Evolutionary conservation across 2,797 vertebrate genomes (phyloP).

Genomic region (Melanotaenia trifasciata): DNA sequence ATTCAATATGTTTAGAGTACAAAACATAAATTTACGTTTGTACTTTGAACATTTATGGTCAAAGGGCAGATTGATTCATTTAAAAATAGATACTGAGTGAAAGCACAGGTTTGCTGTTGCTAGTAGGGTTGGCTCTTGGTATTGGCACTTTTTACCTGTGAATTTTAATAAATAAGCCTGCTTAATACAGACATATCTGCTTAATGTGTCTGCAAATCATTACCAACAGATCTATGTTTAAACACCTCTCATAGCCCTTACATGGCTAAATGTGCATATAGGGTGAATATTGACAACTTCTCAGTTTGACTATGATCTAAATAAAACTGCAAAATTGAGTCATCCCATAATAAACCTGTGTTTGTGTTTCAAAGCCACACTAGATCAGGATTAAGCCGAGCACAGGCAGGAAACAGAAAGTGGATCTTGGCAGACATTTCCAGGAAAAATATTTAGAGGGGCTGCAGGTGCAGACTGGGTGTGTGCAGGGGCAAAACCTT

Average conservation of each 20-base stretch:
- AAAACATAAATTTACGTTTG: background rate
- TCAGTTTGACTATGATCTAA: too few relatives aligned
- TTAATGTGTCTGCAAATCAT: background rate
- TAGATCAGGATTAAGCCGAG: slow-evolving; percentile 29
- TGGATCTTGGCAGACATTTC: slow-evolving; percentile 46
- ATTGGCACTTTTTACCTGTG: background rate
- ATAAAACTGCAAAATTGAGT: background rate
- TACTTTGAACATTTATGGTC: background rate
- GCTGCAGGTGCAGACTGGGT: slow-evolving; percentile 61
- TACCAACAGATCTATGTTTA: background rate
- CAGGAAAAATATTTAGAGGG: slow-evolving; percentile 35
- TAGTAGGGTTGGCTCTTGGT: background rate
- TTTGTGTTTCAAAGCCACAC: slow-evolving; percentile 19
- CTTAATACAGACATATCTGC: background rate
- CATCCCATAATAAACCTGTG: background rate
- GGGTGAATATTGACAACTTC: too few relatives aligned
- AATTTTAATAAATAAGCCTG: background rate
- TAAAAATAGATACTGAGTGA: background rate
- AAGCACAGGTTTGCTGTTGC: too few relatives aligned
- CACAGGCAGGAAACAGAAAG: slow-evolving; percentile 39
- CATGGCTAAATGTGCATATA: background rate
- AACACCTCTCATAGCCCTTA: too few relatives aligned
- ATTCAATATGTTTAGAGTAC: too few relatives aligned
- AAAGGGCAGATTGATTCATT: background rate
- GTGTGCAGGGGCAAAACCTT: slow-evolving; percentile 21